Percentiles rank a stretch among this genome's conserved stretches.
Conservation (phyloP, 2,888 invertebrate genomes). For the Octodonta nipae region DNA sequence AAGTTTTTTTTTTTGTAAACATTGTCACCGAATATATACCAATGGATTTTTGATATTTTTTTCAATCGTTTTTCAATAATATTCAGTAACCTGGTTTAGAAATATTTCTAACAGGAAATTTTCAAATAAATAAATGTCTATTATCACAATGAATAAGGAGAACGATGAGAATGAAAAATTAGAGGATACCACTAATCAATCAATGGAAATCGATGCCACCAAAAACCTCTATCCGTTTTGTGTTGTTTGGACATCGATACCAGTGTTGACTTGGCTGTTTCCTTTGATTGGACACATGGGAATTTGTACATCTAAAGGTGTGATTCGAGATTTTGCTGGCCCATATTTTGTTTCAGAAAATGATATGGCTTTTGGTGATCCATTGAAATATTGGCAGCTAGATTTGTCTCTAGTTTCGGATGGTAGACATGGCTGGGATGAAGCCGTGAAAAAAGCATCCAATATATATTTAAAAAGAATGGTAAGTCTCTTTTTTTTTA, state of each 20-base stretch:
- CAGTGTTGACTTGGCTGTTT: slow-evolving; percentile 82
- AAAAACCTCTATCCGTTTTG: slow-evolving; percentile 70
- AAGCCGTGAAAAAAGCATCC: slow-evolving; percentile 78
- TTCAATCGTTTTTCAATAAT: no score
- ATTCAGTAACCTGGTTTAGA: no score
- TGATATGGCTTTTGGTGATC: slow-evolving; percentile 78
- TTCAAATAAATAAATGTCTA: no score
- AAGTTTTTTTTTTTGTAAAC: no score
- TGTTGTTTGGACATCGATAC: slow-evolving; percentile 94
- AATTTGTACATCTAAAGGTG: slow-evolving; percentile 72
- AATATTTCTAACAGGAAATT: no score
- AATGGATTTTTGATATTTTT: no score
- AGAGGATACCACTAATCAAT: no score
- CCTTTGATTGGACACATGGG: slow-evolving; percentile 99
- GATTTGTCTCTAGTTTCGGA: slow-evolving; percentile 56
- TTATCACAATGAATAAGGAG: no score
- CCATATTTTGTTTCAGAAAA: slow-evolving; percentile 90
- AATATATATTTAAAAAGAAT: slow-evolving; percentile 85
- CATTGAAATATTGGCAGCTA: slow-evolving; percentile 78
- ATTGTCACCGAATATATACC: no score
- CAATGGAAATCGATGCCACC: slow-evolving; percentile 41
- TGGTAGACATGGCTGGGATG: slow-evolving; percentile 72
- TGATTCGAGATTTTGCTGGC: slow-evolving; percentile 95
- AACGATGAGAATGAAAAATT: no score
- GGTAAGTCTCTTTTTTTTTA: no score